Conservation (phyloP, 2,888 invertebrate species). For the Orthosia incerta region DNA sequence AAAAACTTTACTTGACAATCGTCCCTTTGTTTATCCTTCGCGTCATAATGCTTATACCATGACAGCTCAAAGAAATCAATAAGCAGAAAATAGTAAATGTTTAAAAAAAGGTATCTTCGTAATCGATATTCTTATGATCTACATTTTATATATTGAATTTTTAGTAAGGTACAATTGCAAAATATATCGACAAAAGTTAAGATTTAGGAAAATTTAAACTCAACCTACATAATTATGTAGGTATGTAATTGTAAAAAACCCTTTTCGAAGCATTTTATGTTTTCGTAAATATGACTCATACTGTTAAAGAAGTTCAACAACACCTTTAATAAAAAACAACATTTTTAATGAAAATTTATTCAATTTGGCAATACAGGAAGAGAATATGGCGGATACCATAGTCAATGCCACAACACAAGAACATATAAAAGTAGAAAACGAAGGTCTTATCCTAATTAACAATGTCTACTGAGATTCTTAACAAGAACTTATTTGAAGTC, state of each 20-base stretch:
- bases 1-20: too few relatives aligned
- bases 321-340: constrained; percentile 58
- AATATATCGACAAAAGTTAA: too few relatives aligned
- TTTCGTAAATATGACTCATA: background rate
- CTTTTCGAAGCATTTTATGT: background rate
- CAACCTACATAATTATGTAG: too few relatives aligned
- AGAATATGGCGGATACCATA: constrained; percentile 16
- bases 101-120: background rate
- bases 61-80: background rate
- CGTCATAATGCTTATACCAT: background rate
- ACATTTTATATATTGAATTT: background rate
- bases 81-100: background rate
- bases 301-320: background rate
- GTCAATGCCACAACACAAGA: constrained; percentile 13
- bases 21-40: background rate
- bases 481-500: constrained; percentile 19
- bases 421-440: constrained; percentile 45
- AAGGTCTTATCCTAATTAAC: constrained; percentile 46
- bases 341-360: constrained; percentile 58
- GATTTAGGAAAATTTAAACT: too few relatives aligned
- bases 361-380: constrained; percentile 48
- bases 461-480: constrained; percentile 49
- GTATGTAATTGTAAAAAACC: too few relatives aligned
- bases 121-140: background rate
- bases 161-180: background rate